These are phyloP conservation scores for Microhierax caerulescens DNA, from an alignment of 2,797 vertebrate species.

Conservation along the genomic window DNA sequence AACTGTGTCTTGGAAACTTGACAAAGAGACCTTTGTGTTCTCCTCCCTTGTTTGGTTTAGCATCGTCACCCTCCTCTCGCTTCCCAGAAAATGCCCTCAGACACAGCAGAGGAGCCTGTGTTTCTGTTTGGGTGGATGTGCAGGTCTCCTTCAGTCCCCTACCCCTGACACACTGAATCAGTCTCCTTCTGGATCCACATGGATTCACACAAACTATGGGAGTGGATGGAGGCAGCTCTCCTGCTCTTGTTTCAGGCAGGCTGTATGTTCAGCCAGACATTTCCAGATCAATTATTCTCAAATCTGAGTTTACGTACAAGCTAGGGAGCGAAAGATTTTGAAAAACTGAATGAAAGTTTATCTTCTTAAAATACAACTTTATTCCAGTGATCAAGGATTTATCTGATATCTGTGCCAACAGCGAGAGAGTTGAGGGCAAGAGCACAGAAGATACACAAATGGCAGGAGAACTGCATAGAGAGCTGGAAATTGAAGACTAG, in stretches of 20 bases:
- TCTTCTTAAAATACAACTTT: not conserved
- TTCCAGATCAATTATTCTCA: conserved; percentile 54
- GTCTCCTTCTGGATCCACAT: conserved; percentile 32
- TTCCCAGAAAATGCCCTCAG: not conserved
- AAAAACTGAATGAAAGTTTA: not conserved
- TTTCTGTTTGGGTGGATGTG: conserved; percentile 9
- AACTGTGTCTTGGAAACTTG: conserved; percentile 42
- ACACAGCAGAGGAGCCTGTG: not conserved
- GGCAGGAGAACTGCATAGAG: not conserved
- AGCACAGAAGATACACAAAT: not conserved
- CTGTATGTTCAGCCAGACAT: not conserved
- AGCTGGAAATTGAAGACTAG: not conserved
- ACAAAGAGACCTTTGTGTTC: conserved; percentile 54
- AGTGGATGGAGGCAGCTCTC: not conserved
- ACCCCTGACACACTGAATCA: conserved; percentile 34
- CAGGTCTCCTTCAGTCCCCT: not conserved
- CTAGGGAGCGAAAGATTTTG: not conserved
- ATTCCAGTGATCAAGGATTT: not conserved
- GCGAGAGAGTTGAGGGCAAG: not conserved
- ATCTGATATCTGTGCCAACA: not conserved
- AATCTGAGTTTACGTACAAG: not conserved
- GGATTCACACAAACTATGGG: conserved; percentile 48
- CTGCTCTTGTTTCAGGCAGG: not conserved
- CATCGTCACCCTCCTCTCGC: not conserved
- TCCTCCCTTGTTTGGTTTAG: conserved; percentile 4